Conservation (phyloP, 2,113 vertebrate species). For the Muntiacus reevesi region DNA sequence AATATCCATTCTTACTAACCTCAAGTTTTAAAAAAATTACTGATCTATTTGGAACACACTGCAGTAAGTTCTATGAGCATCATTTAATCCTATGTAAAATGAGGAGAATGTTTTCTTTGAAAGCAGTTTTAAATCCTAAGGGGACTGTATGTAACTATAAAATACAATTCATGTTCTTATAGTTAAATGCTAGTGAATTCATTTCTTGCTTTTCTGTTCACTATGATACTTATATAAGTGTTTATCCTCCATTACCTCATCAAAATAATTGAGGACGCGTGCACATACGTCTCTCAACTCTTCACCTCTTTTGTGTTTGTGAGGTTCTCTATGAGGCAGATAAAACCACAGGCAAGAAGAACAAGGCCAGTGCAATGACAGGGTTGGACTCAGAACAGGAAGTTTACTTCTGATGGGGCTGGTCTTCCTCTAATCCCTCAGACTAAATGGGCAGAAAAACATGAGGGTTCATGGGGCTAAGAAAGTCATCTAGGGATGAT, state of each 20-base stretch:
- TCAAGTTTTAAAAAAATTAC: background rate
- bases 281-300: background rate
- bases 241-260: background rate
- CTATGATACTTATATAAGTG: background rate
- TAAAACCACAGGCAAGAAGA: background rate
- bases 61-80: background rate
- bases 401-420: background rate
- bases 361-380: background rate
- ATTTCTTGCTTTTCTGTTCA: background rate
- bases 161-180: background rate
- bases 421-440: background rate
- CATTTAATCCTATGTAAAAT: background rate
- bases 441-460: constrained; percentile 17
- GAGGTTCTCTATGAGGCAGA: background rate
- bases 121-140: constrained; percentile 6
- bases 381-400: background rate
- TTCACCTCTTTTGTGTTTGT: background rate
- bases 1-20: background rate
- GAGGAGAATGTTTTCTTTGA: background rate
- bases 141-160: background rate
- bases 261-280: background rate
- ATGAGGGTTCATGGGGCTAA: background rate
- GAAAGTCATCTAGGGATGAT: background rate
- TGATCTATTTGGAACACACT: background rate
- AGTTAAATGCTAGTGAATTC: background rate